These are phyloP conservation scores for Leucoma salicis DNA, from an alignment of 2,888 invertebrate genomes.

Conservation along the genomic window DNA sequence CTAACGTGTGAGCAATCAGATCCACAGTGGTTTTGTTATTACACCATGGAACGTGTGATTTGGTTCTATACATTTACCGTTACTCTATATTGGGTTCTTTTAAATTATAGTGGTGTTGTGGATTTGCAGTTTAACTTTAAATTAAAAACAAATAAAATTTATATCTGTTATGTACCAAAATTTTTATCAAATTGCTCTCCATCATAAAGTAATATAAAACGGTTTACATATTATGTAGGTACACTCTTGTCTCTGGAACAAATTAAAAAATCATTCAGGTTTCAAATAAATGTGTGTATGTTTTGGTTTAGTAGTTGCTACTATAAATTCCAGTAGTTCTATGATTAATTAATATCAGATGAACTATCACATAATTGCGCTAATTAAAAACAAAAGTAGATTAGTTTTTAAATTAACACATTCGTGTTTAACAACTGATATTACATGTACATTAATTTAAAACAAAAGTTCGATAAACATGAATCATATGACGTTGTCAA, in stretches of 20 bases:
- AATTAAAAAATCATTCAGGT: no score
- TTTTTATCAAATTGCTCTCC: no score
- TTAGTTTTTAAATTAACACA: not conserved
- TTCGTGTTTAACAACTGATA: not conserved
- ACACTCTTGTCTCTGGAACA: no score
- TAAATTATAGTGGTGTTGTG: conserved; percentile 27
- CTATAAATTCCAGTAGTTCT: no score
- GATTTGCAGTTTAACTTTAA: conserved; percentile 24
- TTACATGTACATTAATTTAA: not conserved
- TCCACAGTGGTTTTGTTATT: conserved; percentile 51
- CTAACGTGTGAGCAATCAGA: conserved; percentile 76
- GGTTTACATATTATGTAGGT: no score
- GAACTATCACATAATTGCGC: not conserved
- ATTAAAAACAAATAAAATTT: conserved; percentile 15
- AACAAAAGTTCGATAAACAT: conserved; percentile 20
- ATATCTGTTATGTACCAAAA: not conserved
- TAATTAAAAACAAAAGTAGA: not conserved
- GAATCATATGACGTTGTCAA: conserved; percentile 33
- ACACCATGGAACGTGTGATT: conserved; percentile 45
- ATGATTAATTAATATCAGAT: not conserved
- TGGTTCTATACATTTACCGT: conserved; percentile 50
- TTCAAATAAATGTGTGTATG: no score
- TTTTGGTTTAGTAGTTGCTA: no score
- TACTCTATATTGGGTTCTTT: conserved; percentile 30
- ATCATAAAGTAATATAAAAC: no score